Base-by-base conservation (phyloP, 2,797 vertebrate genomes). In the Mastacembelus armatus region DNA sequence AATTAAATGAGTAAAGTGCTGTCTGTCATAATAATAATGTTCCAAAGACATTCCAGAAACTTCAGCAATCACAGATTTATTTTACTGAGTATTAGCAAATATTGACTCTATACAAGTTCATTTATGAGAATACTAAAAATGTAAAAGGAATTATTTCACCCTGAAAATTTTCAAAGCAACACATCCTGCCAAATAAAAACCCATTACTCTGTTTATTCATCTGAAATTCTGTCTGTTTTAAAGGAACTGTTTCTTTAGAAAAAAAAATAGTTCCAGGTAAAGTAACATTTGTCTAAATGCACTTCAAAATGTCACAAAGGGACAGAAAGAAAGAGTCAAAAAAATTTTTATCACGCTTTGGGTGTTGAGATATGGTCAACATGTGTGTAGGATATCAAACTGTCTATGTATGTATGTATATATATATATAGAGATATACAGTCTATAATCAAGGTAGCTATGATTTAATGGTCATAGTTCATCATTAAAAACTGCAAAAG, bases 21-120 rank as follows among this genome's bases (percentile, higher is more conserved):
- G 52, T 70, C 54, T 69, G 36, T 71, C 49, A n/a, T n/a, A n/a
- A 54, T 7, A 10, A 66, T 38, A 56, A 59, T 57, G 19, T 10
- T 26, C 22, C 50, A 64, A 38, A 64, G 30, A 18, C 7, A 35
- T 45, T 50, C 21, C 35, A 32, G 29, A 51, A 50, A 71, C 15
- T 38, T 68, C 9, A 32, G 16, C 43, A 61, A 22, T 38, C 15
- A 26, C 18, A 19, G 21, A 39, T 45, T 59, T 24, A 39, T 55
- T 49, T 1, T 2, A 4, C 40, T 74, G 55, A 19, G 45, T 59
- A 68, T 56, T 0, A 29, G 2, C 26, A 57, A 58, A 65, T 45
- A 27, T 45, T 16, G 9, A 47, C 29, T 55, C 1, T 42, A 43
- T 67, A 59, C 39, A 22, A 51, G 21, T 49, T 43, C 22, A 54